Evolutionary conservation across 53 echinoderm and acorn worm species (phyloP).

Genomic region (Echinarachnius parma): DNA sequence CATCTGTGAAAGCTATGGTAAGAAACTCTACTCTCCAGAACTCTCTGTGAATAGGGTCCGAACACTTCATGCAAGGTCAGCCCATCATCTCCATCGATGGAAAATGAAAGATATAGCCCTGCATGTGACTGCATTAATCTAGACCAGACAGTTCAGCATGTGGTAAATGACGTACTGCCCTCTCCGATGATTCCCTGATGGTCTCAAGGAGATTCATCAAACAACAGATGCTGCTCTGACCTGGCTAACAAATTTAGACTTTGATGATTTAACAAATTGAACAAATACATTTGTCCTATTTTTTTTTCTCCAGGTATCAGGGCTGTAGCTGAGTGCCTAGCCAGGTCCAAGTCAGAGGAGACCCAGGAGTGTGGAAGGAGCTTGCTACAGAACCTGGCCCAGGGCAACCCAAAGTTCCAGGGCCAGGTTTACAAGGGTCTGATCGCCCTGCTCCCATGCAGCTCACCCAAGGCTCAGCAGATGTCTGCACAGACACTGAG

Average conservation of each 20-base stretch:
- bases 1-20: constrained; percentile 97
- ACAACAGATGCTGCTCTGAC: too few relatives aligned
- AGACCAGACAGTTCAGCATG: background rate
- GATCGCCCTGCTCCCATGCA: constrained; percentile 85
- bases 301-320: constrained; percentile 80
- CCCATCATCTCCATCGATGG: too few relatives aligned
- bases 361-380: constrained; percentile 89
- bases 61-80: too few relatives aligned
- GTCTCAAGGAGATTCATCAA: too few relatives aligned
- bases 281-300: too few relatives aligned
- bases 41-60: too few relatives aligned
- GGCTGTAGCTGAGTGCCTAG: constrained; percentile 91
- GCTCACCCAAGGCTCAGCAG: constrained; percentile 94
- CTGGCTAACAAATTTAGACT: too few relatives aligned
- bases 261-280: too few relatives aligned
- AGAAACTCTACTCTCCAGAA: background rate
- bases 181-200: too few relatives aligned
- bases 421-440: constrained; percentile 93
- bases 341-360: constrained; percentile 88
- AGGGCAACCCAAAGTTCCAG: constrained; percentile 95
- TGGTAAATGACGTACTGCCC: background rate
- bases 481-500: constrained; percentile 94
- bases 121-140: too few relatives aligned
- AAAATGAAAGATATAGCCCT: too few relatives aligned
- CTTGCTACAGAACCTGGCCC: constrained; percentile 84